phyloP scores from a whole-genome alignment of 2,113 vertebrate genomes.

The Rhipidura dahli region DNA sequence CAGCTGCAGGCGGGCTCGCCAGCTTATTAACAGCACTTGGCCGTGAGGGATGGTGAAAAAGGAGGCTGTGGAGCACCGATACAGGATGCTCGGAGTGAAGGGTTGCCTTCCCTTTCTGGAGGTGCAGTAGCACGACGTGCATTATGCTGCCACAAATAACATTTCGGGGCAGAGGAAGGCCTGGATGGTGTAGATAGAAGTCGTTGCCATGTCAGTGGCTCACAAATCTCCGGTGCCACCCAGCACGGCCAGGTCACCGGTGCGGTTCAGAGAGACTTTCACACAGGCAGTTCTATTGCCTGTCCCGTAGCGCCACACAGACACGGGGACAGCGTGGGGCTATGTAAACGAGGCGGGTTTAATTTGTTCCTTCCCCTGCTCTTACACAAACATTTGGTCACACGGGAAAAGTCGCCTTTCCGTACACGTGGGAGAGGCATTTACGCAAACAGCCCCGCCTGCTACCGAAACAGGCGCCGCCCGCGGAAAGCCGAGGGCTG shows the following conservation, averaged over 20 bases:
- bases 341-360: neutral
- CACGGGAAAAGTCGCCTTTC: neutral
- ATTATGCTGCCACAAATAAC: rapidly evolving
- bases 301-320: neutral
- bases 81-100: rapidly evolving
- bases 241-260: neutral
- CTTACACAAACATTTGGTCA: too few relatives aligned
- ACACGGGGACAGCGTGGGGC: neutral
- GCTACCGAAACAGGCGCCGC: neutral
- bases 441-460: neutral
- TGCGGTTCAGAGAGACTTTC: too few relatives aligned
- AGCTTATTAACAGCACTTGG: neutral
- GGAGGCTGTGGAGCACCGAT: rapidly evolving
- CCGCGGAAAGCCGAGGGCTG: neutral
- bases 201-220: rapidly evolving
- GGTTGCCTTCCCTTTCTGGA: neutral
- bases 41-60: rapidly evolving
- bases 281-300: rapidly evolving
- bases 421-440: neutral
- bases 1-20: neutral
- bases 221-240: neutral
- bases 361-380: neutral
- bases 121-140: neutral
- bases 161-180: neutral
- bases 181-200: neutral